Percentiles rank a stretch among this genome's conserved stretches.
Evolutionary conservation across 2,888 invertebrate species (phyloP).

Genomic region (Xanthia togata): DNA sequence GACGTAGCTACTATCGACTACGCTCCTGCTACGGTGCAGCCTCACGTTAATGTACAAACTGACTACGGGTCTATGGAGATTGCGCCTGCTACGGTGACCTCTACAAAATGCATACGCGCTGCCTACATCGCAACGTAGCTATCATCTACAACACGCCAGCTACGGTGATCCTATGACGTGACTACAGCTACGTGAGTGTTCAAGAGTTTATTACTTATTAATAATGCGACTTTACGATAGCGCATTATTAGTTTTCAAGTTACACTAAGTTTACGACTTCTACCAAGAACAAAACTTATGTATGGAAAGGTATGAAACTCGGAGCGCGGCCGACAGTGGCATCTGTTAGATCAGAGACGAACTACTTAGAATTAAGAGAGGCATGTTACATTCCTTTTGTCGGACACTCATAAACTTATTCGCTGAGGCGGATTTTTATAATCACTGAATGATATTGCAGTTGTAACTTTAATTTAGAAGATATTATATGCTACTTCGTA

Average conservation of each 20-base stretch:
- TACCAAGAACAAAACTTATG: not conserved
- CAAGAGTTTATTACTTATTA: not conserved
- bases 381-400: not conserved
- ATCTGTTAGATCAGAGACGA: constrained; percentile 33
- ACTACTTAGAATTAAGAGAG: constrained; percentile 1
- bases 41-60: not conserved
- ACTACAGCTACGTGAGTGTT: not conserved
- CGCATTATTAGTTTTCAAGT: not conserved
- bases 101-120: not conserved
- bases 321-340: constrained; percentile 8
- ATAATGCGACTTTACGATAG: not conserved
- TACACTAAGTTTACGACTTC: not conserved
- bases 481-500: not conserved
- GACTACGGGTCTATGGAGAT: not conserved
- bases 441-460: constrained; percentile 9
- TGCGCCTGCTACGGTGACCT: too few relatives aligned
- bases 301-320: not conserved
- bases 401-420: constrained; percentile 8
- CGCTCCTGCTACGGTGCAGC: not conserved
- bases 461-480: constrained; percentile 9
- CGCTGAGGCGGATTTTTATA: not conserved
- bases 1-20: not conserved
- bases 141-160: not conserved
- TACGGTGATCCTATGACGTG: too few relatives aligned
- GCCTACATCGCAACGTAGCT: not conserved